Evolutionary conservation across 2,888 invertebrate species (phyloP).

Genomic region (Scaptomyza parva): DNA sequence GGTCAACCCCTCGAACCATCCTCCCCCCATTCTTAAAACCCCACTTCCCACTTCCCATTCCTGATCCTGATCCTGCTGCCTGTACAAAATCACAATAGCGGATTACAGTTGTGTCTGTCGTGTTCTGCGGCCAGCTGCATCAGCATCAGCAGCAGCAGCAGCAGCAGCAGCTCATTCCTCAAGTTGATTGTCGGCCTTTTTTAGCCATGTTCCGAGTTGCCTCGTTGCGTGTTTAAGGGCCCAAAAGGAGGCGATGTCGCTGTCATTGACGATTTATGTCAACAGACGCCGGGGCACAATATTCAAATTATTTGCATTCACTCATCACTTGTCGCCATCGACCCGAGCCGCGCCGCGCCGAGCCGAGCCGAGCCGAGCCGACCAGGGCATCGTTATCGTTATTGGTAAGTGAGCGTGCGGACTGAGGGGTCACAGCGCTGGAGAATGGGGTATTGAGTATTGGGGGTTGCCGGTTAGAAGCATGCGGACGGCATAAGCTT

Average conservation of each 20-base stretch:
- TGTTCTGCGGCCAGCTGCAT: constrained; percentile 64
- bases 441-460: constrained; percentile 5
- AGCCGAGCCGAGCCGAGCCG: constrained; percentile 37
- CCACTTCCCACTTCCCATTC: too few relatives aligned
- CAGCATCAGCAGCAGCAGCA: constrained; percentile 14
- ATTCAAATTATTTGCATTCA: constrained; percentile 84
- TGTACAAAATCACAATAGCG: constrained; percentile 66
- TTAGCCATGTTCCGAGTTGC: constrained; percentile 22
- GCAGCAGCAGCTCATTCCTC: too few relatives aligned
- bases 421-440: background rate
- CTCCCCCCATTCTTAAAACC: too few relatives aligned
- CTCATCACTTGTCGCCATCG: constrained; percentile 77
- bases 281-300: constrained; percentile 79
- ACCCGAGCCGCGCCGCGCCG: constrained; percentile 25
- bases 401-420: constrained; percentile 1
- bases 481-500: constrained; percentile 45
- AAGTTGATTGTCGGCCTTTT: constrained; percentile 59
- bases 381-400: constrained; percentile 7
- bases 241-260: constrained; percentile 80
- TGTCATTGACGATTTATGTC: constrained; percentile 84
- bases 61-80: constrained; percentile 29
- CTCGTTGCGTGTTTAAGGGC: constrained; percentile 68
- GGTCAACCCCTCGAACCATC: constrained; percentile 29
- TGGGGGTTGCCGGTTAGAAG: constrained; percentile 26
- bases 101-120: constrained; percentile 80